Evolutionary conservation across 2,113 vertebrate genomes (phyloP).

Genomic region (Mustelus asterias): DNA sequence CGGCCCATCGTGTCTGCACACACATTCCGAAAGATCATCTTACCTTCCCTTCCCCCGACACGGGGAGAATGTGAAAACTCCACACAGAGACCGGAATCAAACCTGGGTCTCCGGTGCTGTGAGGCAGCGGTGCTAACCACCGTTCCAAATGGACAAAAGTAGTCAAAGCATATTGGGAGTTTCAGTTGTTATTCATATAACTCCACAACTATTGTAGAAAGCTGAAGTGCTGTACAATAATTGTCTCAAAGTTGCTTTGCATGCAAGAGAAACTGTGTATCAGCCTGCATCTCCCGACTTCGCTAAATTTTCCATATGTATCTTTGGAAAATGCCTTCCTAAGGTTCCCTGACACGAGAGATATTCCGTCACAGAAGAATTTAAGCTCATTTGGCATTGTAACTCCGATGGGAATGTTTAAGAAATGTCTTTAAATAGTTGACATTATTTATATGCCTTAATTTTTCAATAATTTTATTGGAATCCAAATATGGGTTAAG

Average conservation of each 20-base stretch:
- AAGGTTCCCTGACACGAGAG: not conserved
- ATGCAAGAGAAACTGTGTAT: not conserved
- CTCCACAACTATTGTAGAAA: not conserved
- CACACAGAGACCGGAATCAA: no score
- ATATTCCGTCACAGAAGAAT: not conserved
- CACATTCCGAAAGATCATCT: no score
- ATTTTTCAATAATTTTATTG: not conserved
- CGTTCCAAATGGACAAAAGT: not conserved
- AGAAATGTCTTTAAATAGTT: not conserved
- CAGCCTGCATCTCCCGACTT: not conserved
- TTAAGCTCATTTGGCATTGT: not conserved
- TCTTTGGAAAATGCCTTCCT: not conserved
- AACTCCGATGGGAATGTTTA: not conserved
- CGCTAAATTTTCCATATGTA: not conserved
- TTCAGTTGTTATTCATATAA: not conserved
- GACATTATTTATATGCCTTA: not conserved
- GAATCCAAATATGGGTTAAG: not conserved
- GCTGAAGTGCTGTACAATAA: not conserved
- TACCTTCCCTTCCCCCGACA: no score
- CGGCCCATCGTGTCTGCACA: no score
- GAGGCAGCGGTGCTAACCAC: no score
- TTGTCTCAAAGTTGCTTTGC: not conserved
- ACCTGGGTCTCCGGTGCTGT: no score
- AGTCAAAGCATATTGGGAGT: not conserved
- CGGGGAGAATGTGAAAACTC: no score